Evolutionary conservation across 2,888 invertebrate species (phyloP).

Genomic region (Tetranychus piercei): DNA sequence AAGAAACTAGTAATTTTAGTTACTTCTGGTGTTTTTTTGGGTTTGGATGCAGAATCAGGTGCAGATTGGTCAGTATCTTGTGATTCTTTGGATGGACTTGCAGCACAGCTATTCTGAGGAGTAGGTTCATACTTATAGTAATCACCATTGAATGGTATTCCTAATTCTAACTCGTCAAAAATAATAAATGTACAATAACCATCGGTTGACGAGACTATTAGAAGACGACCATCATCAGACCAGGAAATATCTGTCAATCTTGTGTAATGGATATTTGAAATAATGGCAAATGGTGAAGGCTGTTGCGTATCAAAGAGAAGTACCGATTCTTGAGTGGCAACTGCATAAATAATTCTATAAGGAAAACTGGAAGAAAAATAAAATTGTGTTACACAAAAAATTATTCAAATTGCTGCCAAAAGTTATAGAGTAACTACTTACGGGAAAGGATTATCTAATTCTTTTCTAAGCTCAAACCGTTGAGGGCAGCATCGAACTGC

Average conservation of each 20-base stretch:
- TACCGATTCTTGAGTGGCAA: conserved; percentile 66
- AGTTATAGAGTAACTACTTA: conserved; percentile 23
- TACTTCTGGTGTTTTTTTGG: not conserved
- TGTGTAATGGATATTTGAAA: conserved; percentile 74
- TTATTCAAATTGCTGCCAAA: not conserved
- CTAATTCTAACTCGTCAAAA: conserved; percentile 52
- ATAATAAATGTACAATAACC: conserved; percentile 68
- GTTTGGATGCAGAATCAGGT: not conserved
- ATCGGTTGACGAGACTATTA: conserved; percentile 67
- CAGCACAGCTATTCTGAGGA: not conserved
- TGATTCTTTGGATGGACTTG: not conserved
- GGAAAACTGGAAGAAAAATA: conserved; percentile 32
- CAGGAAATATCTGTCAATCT: conserved; percentile 68
- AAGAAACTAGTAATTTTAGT: conserved; percentile 1
- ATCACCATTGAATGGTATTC: conserved; percentile 38
- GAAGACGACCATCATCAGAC: conserved; percentile 56
- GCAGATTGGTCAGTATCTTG: not conserved
- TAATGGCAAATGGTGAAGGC: conserved; percentile 51
- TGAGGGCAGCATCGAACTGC: conserved; percentile 63
- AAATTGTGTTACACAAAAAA: not conserved
- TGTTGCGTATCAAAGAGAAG: conserved; percentile 75
- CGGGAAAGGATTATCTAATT: conserved; percentile 25
- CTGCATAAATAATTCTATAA: conserved; percentile 70
- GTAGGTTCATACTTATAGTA: conserved; percentile 10
- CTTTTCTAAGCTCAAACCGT: conserved; percentile 42